These are phyloP conservation scores for Phrynocephalus forsythii DNA, from an alignment of 2,797 vertebrate genomes.

Conservation along the genomic window DNA sequence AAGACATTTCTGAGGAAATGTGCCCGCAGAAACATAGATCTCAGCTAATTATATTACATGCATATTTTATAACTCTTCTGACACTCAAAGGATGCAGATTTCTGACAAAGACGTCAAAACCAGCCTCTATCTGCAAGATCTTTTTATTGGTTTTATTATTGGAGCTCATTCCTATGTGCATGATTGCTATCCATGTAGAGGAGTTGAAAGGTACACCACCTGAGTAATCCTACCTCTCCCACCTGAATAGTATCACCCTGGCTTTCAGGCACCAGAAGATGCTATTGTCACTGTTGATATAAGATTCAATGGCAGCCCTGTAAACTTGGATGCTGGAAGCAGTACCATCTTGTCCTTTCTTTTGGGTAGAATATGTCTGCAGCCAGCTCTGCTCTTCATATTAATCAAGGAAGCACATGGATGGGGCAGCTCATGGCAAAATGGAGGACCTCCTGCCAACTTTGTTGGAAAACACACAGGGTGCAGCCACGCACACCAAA, in stretches of 20 bases:
- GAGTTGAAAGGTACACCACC: background rate
- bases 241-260: too few relatives aligned
- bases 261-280: too few relatives aligned
- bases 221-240: background rate
- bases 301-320: too few relatives aligned
- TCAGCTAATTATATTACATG: slow-evolving; percentile 66
- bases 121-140: slow-evolving; percentile 17
- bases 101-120: slow-evolving; percentile 48
- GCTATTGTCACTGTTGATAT: too few relatives aligned
- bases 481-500: background rate
- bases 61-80: slow-evolving; percentile 63
- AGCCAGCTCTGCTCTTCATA: too few relatives aligned
- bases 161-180: background rate
- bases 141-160: background rate
- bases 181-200: background rate
- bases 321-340: background rate
- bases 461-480: background rate
- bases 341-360: background rate
- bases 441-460: background rate
- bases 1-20: slow-evolving; percentile 63
- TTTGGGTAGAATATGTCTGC: too few relatives aligned
- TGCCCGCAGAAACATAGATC: slow-evolving; percentile 56
- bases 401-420: too few relatives aligned
- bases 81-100: slow-evolving; percentile 19
- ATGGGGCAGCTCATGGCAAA: background rate